Evolutionary conservation across 2,113 vertebrate species (phyloP), one percentile per base, ranked within the genome.

Genomic region (Chaenogobius annularis): DNA sequence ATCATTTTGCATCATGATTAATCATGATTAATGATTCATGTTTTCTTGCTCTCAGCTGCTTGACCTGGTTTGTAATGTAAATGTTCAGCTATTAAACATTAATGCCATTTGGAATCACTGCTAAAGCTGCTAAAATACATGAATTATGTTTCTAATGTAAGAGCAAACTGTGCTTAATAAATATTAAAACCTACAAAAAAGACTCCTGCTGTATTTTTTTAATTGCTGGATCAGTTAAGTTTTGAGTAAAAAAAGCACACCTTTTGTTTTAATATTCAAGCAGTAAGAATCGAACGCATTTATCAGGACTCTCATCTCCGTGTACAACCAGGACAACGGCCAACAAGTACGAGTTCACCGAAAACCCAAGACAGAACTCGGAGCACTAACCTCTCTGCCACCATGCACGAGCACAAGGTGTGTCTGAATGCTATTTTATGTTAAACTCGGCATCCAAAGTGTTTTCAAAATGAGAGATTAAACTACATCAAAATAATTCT

Each of bases 21-120:
- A 62, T 62, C 26, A 9, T 3, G 22, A 62, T 62, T 8, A 62
- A 62, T 62, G 59, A 62, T 62, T 37, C 15, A 62, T 62, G 26
- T 61, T 79, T 75, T 55, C 43, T 75, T 15, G 55, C 68, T 48
- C 46, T 68, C 19, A 35, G 78, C 59, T 74, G 50, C 35, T 62
- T 62, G 59, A 62, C 59, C 23, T 62, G 59, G 59, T 62, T 62
- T 62, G 59, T 62, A 62, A 31, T 37, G 59, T 35, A 62, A 62
- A 62, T 62, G 59, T 62, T 15, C 31, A 3, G 7, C 14, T n/a
- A 37, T 62, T 62, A 54, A 54, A 54, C 50, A n/a, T 54, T 54
- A 2, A 54, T 54, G 19, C 0, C 50, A 54, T 20, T 54, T 54
- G 47, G 47, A 17, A 7, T 50, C 15, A 19, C 47, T 50, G 50